Base-by-base conservation (phyloP, 1,140 invertebrate genomes). In the Epicauta chinensis region DNA sequence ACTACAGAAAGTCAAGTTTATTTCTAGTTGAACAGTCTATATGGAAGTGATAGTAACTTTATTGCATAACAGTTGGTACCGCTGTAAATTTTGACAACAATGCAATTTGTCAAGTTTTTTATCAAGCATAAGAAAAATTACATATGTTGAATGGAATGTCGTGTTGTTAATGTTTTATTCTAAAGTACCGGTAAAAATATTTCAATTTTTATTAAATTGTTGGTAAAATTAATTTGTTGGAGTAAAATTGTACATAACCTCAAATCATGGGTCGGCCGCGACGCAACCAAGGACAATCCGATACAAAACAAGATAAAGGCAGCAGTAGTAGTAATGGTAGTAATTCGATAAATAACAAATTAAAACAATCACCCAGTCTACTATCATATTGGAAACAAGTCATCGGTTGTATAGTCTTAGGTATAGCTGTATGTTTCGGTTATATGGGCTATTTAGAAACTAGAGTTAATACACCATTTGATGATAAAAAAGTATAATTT, bases 401-500 rank as follows among this genome's bases (percentile, higher is more conserved):
- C 16, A 62, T 77, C 31, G 74, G 76, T 10, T 70, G 67, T 37
- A 60, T 66, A n/a, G 78, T 75, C 62, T 73, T 87, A 46, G 68
- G 71, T 4, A 71, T 87, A 45, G 84, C 87, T 13, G 76, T 77
- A 3, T 86, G 83, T 67, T 83, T 89, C 55, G 83, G 83, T 32
- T 90, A 87, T 58, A 73, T 85, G 60, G 88, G 90, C 7, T 91
- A 92, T 65, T 70, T 92, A 30, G 89, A 92, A 71, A 92, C 91
- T 1, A 75, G 88, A 53, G 87, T 97, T 0, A 92, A 90, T 64
- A 93, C 90, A 2, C 91, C 91, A 0, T 83, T 88, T 47, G 79
- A 87, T 64, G 77, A 80, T 37, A 78, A 83, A 53, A 89, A 85
- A 75, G 87, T 89, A 73, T 61, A 32, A 41, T 14, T 52, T 36